Evolutionary conservation across 2,113 vertebrate genomes (phyloP), one percentile per base, ranked within the genome.

Genomic region (Labrus mixtus): DNA sequence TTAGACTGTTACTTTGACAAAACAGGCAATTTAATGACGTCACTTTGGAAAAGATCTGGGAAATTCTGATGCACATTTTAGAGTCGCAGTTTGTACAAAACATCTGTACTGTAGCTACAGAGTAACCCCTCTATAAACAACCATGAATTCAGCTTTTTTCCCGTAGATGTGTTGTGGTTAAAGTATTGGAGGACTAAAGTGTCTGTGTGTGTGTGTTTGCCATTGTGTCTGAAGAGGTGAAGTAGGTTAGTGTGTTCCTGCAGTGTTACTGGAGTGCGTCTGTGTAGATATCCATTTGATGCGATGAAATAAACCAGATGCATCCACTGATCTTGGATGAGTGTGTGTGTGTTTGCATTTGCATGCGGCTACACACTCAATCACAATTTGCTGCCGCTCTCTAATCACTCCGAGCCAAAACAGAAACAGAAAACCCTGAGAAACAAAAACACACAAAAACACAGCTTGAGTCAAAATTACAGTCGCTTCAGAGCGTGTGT

Each of bases 371-470:
- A 55, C 33, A 63, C 72, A 55, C 53, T 46, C 54, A 67, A 75
- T 67, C 81, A 76, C 53, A 58, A 57, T 23, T 25, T 65, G 57
- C 66, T 50, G 70, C 64, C 4, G 25, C 82, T 77, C 65, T 87
- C 73, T 77, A 79, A 82, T 77, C 74, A 73, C 36, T 68, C 22
- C 0, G 36, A 73, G 57, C 20, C 68, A 80, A 81, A 33, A 74
- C 20, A 83, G 64, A 84, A 84, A 83, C 79, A 78, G 75, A 78
- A 90, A 78, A 85, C 84, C 37, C 36, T 17, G 50, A 67, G 54
- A 66, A 62, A 70, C 66, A 68, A 19, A 75, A 36, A 10, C 53
- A 81, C 55, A 61, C 55, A 79, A 86, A 86, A 29, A 62, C 29
- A 56, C 23, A 1, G 65, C 25, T n/a, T 22, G 61, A 15, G 39